A percentile compares a stretch with the other conserved stretches of the same genome.
phyloP scores from a whole-genome alignment of 2,113 vertebrate species.

The Petroica traversi region DNA sequence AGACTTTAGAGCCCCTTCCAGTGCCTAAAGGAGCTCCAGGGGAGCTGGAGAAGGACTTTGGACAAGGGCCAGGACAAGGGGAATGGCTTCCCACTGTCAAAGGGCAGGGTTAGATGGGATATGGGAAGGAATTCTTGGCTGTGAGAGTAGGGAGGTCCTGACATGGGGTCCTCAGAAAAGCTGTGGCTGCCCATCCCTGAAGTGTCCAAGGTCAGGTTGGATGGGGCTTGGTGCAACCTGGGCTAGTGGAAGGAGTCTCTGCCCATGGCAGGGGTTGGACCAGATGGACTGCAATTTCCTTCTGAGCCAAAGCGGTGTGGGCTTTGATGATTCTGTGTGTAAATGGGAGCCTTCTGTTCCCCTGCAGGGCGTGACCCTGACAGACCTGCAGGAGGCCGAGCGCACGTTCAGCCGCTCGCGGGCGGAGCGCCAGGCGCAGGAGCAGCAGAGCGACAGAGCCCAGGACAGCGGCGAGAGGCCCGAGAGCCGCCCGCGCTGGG shows the following conservation, averaged over 20 bases:
- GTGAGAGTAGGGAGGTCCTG: not conserved
- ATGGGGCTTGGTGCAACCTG: fast-evolving
- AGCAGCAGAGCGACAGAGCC: constrained; percentile 37
- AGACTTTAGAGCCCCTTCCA: not conserved
- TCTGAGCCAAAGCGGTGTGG: not conserved
- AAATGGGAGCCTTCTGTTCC: fast-evolving
- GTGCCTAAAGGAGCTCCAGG: not conserved
- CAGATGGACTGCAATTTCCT: not conserved
- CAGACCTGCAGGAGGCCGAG: constrained; percentile 90
- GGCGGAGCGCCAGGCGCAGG: constrained; percentile 73
- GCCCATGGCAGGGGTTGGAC: too few relatives aligned
- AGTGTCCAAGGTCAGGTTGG: not conserved
- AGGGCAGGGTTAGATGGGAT: not conserved
- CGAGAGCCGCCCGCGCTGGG: constrained; percentile 36
- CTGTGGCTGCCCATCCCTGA: not conserved
- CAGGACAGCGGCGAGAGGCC: constrained; percentile 33
- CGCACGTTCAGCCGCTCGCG: constrained; percentile 76
- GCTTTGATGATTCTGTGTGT: fast-evolving
- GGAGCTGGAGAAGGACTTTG: not conserved
- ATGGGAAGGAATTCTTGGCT: not conserved
- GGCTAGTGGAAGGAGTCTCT: fast-evolving
- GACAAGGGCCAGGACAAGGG: not conserved
- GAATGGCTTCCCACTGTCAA: not conserved
- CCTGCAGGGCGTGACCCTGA: constrained; percentile 87
- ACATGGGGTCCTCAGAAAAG: not conserved